These are phyloP conservation scores for Phasianus colchicus DNA, from an alignment of 2,113 vertebrate species.

Conservation along the genomic window DNA sequence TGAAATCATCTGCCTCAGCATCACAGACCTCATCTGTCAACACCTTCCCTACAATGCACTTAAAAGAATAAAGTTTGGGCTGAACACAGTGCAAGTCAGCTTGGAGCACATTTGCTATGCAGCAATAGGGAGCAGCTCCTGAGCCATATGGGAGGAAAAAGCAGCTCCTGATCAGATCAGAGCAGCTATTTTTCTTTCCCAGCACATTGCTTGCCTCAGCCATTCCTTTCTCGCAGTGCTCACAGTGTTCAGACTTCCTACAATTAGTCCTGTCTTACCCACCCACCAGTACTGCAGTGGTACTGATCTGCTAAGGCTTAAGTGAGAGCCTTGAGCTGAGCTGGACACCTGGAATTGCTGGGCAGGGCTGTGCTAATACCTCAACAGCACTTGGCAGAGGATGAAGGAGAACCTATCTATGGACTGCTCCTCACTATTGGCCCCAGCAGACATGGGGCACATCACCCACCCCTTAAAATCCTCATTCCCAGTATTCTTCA, in stretches of 20 bases:
- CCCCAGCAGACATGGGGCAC: background rate
- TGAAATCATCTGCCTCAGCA: background rate
- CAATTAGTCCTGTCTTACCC: background rate
- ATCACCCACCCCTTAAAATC: background rate
- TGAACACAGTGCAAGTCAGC: background rate
- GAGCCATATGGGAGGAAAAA: background rate
- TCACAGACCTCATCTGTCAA: background rate
- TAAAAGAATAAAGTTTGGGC: background rate
- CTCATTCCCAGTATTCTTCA: background rate
- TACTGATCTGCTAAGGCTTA: background rate
- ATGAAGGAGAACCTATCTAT: background rate
- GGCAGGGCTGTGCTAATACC: background rate
- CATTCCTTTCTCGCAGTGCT: rapidly evolving
- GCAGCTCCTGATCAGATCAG: background rate
- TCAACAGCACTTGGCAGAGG: background rate
- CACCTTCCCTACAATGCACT: rapidly evolving
- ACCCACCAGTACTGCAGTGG: background rate
- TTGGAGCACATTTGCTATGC: rapidly evolving
- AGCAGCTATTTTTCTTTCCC: background rate
- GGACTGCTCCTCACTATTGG: background rate
- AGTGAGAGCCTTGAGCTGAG: background rate
- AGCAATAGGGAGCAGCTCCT: background rate
- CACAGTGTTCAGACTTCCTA: rapidly evolving
- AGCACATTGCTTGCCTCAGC: background rate
- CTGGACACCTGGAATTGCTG: background rate